These are phyloP conservation scores for Zelleria hepariella DNA, from an alignment of 2,888 invertebrate species.

Conservation along the genomic window DNA sequence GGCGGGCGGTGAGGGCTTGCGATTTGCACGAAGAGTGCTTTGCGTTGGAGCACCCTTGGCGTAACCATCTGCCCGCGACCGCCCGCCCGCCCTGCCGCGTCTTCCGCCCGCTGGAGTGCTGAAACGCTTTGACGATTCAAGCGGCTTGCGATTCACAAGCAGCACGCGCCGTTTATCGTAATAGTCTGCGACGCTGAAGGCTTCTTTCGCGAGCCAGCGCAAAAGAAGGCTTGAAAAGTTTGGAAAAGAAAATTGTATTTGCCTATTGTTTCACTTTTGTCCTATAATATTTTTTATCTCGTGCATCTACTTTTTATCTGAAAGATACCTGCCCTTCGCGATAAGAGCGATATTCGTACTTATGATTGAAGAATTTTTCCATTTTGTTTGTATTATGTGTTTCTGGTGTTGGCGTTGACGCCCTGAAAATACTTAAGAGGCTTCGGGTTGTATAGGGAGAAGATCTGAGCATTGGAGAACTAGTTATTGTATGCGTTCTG, in stretches of 20 bases:
- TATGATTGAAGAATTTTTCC: no score
- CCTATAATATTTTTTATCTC: neutral
- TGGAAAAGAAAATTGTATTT: neutral
- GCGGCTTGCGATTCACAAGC: neutral
- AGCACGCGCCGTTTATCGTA: neutral
- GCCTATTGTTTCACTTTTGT: neutral
- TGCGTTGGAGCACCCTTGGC: constrained; percentile 40
- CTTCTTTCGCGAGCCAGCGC: neutral
- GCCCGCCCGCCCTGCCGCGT: constrained; percentile 10
- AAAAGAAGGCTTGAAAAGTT: neutral
- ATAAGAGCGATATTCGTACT: no score
- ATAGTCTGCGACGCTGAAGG: neutral
- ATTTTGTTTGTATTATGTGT: no score
- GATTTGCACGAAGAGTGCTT: constrained; percentile 44
- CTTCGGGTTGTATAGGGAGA: no score
- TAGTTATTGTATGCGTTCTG: no score
- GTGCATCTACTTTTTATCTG: neutral
- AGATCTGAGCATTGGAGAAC: no score
- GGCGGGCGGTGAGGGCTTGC: constrained; percentile 14
- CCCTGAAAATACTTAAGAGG: no score
- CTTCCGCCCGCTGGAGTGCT: constrained; percentile 1
- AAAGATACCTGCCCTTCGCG: neutral
- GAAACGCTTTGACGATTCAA: neutral
- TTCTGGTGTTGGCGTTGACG: no score
- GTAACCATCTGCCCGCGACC: constrained; percentile 31